A percentile compares a stretch with the other conserved stretches of the same genome.
Conservation (phyloP, 2,797 vertebrate species). For the Microhierax caerulescens region DNA sequence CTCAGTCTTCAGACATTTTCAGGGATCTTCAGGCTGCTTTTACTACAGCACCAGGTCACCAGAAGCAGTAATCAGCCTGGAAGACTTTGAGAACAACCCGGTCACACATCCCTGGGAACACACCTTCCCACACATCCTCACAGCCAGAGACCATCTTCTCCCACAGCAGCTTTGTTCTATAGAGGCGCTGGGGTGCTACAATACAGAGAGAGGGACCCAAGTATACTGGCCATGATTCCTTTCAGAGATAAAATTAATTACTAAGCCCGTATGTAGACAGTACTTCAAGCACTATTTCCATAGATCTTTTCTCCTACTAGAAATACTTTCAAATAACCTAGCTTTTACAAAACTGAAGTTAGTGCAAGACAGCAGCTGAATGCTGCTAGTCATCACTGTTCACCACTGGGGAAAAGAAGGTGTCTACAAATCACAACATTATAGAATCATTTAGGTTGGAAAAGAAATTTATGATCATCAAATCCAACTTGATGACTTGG, state of each 20-base stretch:
- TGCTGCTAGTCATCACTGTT: not conserved
- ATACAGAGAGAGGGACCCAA: not conserved
- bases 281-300: not conserved
- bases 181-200: not conserved
- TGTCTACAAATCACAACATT: not conserved
- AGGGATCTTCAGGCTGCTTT: not conserved
- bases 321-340: not conserved
- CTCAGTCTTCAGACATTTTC: not conserved
- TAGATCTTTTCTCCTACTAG: not conserved
- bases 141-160: not conserved
- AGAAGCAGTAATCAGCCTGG: not conserved
- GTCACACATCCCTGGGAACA: not conserved
- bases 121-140: not conserved
- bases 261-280: not conserved
- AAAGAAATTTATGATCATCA: too few relatives aligned
- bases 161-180: not conserved
- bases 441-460: too few relatives aligned
- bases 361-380: not conserved
- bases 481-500: too few relatives aligned
- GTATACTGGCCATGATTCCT: rapidly evolving
- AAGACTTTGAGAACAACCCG: not conserved
- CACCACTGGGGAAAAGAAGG: not conserved
- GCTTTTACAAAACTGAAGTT: not conserved
- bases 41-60: not conserved
- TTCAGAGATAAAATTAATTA: not conserved